Evolutionary conservation across 1,140 invertebrate genomes (phyloP).

Genomic region (Dinoponera quadriceps): DNA sequence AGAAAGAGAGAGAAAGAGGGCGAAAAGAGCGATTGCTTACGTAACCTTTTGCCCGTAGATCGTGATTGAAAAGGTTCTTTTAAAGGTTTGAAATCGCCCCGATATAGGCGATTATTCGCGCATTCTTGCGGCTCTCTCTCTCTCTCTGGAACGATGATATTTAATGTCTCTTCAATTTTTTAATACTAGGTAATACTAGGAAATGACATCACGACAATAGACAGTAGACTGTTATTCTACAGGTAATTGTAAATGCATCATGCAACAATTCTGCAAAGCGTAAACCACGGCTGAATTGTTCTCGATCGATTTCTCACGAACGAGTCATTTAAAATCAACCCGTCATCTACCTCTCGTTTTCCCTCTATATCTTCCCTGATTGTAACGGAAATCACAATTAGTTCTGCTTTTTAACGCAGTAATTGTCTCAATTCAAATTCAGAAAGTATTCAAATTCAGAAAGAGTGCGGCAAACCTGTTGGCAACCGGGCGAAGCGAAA

Average conservation of each 20-base stretch:
- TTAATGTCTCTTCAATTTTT: constrained; percentile 17
- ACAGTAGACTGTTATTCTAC: constrained; percentile 21
- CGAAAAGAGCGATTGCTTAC: not conserved
- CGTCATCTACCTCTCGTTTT: too few species aligned
- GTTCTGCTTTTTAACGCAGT: too few species aligned
- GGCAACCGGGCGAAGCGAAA: not conserved
- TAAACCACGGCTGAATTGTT: not conserved
- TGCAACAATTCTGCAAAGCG: constrained; percentile 29
- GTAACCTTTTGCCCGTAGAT: not conserved
- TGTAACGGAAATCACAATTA: too few species aligned
- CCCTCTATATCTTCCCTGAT: too few species aligned
- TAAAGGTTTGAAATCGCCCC: too few species aligned
- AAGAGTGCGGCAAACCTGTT: not conserved
- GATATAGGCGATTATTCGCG: not conserved
- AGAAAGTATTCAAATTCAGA: constrained; percentile 6
- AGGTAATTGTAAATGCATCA: constrained; percentile 48
- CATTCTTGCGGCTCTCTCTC: constrained; percentile 10
- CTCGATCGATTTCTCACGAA: too few species aligned
- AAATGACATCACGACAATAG: constrained; percentile 53
- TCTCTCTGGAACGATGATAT: constrained; percentile 39
- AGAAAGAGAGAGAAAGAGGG: too few species aligned
- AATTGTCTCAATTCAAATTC: not conserved
- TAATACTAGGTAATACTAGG: constrained; percentile 47
- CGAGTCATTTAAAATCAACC: too few species aligned
- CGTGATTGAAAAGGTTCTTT: not conserved